Conservation (phyloP, 2,797 vertebrate species). For the Labeo calbasu region DNA sequence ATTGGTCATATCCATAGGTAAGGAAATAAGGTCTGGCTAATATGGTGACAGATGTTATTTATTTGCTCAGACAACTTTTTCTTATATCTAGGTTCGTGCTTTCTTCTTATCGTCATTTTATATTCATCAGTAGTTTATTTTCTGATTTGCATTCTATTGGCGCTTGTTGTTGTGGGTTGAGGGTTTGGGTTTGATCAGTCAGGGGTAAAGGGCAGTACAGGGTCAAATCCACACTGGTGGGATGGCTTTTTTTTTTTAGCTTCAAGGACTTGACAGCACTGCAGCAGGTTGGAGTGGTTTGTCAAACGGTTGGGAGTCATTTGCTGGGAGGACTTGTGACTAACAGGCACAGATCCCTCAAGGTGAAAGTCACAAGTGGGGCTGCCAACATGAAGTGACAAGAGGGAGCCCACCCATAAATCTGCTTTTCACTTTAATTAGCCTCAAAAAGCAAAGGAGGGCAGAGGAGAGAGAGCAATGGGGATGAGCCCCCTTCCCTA, state of each 20-base stretch:
- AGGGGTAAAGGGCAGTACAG: constrained; percentile 31
- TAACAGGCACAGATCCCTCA: constrained; percentile 62
- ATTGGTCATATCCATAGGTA: not conserved
- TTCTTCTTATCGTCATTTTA: not conserved
- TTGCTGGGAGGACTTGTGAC: constrained; percentile 58
- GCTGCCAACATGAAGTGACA: constrained; percentile 60
- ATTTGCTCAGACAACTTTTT: not conserved
- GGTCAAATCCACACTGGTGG: constrained; percentile 11
- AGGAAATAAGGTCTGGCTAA: not conserved
- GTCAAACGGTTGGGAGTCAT: constrained; percentile 43
- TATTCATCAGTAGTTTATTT: not conserved
- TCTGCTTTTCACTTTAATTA: constrained; percentile 65
- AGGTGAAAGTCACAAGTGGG: constrained; percentile 59
- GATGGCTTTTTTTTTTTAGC: constrained; percentile 8
- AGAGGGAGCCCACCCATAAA: constrained; percentile 61
- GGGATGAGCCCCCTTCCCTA: constrained; percentile 18
- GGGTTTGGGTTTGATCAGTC: not conserved
- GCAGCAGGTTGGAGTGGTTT: constrained; percentile 24
- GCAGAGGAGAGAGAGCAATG: constrained; percentile 31
- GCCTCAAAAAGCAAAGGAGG: constrained; percentile 58
- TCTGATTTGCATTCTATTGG: not conserved
- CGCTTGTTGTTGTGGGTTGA: not conserved
- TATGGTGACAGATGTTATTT: not conserved
- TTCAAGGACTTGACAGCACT: constrained; percentile 16
- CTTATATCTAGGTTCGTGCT: not conserved